Evolutionary conservation across 2,888 invertebrate genomes (phyloP), one percentile per base, ranked within the genome.

Genomic region (Dastarcus helophoroides): DNA sequence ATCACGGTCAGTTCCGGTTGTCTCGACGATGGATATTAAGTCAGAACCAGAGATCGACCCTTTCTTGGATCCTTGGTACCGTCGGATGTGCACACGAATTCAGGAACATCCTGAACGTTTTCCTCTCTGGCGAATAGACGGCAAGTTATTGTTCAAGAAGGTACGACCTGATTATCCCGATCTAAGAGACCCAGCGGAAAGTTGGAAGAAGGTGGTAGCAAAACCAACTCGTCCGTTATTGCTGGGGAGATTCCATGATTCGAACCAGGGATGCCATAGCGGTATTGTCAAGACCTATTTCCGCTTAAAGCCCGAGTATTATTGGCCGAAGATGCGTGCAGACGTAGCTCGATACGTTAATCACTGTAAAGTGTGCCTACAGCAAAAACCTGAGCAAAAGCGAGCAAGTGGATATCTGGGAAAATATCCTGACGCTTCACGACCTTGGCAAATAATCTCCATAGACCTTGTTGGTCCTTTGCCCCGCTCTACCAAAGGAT

Each of bases 381-480:
- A 27, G 3, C 37, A 37, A n/a, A 41, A 39, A 26, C 19, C 33
- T 6, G 25, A 25, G n/a, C 22, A 31, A 6, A 7, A 11, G 10
- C 32, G 29, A n/a, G 22, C 30, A 14, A 23, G 32, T 9, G 40
- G 34, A 9, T 22, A 30, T 3, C 32, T 40, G 40, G 36, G 33
- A 13, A 7, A 9, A 7, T 9, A 26, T 19, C 32, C 31, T 8
- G 4, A 13, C 3, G 14, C 28, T 2, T 14, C 14, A 1, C 23
- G 17, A 15, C 40, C 44, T 2, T 44, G 32, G 25, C 35, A 43
- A 17, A 10, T 36, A 3, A 29, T 46, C 8, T 31, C 31, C 16
- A 14, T 34, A 3, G 44, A 46, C 32, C 29, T 46, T 14, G 26
- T 29, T 37, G 36, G 26, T 24, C 40, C 13, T 30, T n/a, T n/a